Conservation (phyloP, 2,797 vertebrate genomes). For the Pampus argenteus region DNA sequence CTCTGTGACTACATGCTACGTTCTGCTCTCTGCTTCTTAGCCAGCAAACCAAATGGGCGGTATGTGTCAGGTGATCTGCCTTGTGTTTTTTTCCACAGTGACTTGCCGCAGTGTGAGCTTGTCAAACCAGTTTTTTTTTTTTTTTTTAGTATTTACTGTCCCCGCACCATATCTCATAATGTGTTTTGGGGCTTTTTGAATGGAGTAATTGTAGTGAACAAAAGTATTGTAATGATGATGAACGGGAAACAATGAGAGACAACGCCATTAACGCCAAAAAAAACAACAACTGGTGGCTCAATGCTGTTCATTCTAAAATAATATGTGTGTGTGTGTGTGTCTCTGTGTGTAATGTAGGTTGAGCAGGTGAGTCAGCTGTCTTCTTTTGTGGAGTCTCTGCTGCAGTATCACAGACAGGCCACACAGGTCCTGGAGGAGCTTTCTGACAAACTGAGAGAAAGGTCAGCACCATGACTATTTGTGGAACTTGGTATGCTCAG, state of each 20-base stretch:
- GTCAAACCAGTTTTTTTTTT: conserved; percentile 64
- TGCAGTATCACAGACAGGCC: conserved; percentile 93
- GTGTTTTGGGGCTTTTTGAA: not conserved
- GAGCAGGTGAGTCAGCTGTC: conserved; percentile 97
- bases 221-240: not conserved
- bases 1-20: not conserved
- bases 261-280: too few relatives aligned
- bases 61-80: conserved; percentile 21
- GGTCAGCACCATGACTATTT: conserved; percentile 64
- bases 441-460: conserved; percentile 67
- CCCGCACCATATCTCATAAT: not conserved
- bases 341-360: conserved; percentile 84
- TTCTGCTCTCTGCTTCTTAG: conserved; percentile 15
- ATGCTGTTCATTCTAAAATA: conserved; percentile 10
- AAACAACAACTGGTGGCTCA: too few relatives aligned
- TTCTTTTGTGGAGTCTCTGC: conserved; percentile 92
- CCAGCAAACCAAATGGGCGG: not conserved
- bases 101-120: conserved; percentile 32
- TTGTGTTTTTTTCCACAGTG: conserved; percentile 30
- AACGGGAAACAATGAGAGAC: not conserved
- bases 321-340: conserved; percentile 42
- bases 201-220: not conserved
- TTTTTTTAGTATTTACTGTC: conserved; percentile 35
- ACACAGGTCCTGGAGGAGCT: conserved; percentile 86
- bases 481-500: conserved; percentile 33